Base-by-base conservation (phyloP, 2,888 invertebrate genomes). In the Metacarcinus magister region DNA sequence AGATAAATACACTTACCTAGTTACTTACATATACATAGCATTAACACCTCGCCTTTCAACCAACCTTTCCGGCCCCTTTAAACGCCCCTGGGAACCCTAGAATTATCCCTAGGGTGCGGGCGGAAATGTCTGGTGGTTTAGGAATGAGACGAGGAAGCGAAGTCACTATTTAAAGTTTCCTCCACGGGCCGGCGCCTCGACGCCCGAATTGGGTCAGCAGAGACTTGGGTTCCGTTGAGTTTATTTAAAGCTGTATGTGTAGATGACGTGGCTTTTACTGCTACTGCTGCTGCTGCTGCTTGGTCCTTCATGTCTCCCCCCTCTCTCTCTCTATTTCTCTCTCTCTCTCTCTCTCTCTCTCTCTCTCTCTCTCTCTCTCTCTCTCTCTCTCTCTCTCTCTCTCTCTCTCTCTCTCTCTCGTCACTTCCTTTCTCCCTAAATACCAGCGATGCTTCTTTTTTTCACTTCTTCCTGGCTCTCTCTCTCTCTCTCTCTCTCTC, bases 341-440 rank as follows among this genome's bases (percentile, higher is more conserved):
- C 48, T 48, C 48, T 48, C 48, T 48, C 48, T 48, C n/a, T 67
- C n/a, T 67, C n/a, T 67, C 16, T 67, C n/a, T 54, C 67, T 3
- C 10, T 60, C 19, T 60, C 60, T 60, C 19, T 48, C 48, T 10
- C 4, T 7, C 10, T 10, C 10, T 23, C 67, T 67, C 67, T 67
- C 67, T 67, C 67, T 67, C 67, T 67, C 67, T 67, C 67, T 67
- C 67, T 67, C 67, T 67, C 67, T 67, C 67, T 67, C 67, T 67
- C 67, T 91, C 91, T 91, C 91, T 91, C 91, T 91, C 91, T 91
- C 91, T 44, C 91, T 90, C 90, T 90, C 90, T 48, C 48, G 5
- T 48, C 67, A 23, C 19, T 67, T n/a, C n/a, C 67, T 67, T n/a
- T 67, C 67, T 67, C 48, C 44, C 48, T 48, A 44, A 39, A 44